Percentiles rank a stretch among this genome's conserved stretches.
Evolutionary conservation across 2,888 invertebrate genomes (phyloP).

Genomic region (Leucania comma): DNA sequence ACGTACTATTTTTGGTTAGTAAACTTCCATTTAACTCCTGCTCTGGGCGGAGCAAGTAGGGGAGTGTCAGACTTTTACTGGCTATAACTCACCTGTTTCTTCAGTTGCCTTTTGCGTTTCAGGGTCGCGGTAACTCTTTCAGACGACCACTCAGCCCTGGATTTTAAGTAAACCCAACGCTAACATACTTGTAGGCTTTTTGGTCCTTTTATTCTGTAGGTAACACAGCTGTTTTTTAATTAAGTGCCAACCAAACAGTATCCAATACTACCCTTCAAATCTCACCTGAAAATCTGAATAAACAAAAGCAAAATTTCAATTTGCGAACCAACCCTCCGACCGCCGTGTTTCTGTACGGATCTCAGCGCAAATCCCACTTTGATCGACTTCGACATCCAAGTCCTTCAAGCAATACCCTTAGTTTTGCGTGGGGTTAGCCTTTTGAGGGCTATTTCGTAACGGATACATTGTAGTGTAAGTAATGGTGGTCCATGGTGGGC

Average conservation of each 20-base stretch:
- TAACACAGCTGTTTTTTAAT: conserved; percentile 43
- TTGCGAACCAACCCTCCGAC: conserved; percentile 75
- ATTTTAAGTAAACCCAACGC: background rate
- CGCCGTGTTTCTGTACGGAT: conserved; percentile 68
- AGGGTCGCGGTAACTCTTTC: too few relatives aligned
- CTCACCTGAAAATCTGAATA: conserved; percentile 80
- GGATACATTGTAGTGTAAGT: conserved; percentile 64
- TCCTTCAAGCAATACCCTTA: conserved; percentile 73
- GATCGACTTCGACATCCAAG: conserved; percentile 80
- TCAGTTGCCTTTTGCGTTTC: too few relatives aligned
- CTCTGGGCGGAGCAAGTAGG: too few relatives aligned
- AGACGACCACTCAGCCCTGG: too few relatives aligned
- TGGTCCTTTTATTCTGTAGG: background rate
- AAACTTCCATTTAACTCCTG: too few relatives aligned
- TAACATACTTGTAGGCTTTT: background rate
- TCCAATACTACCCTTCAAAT: conserved; percentile 67
- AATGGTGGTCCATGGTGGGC: conserved; percentile 19
- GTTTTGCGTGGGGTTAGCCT: conserved; percentile 74
- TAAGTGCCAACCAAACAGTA: conserved; percentile 42
- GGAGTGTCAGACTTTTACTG: too few relatives aligned
- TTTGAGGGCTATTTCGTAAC: conserved; percentile 71
- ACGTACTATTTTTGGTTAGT: too few relatives aligned
- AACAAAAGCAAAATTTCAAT: conserved; percentile 87
- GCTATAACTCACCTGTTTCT: too few relatives aligned
- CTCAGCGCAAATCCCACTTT: conserved; percentile 85